phyloP scores from a whole-genome alignment of 2,888 invertebrate genomes.

The Synanthedon tipuliformis region DNA sequence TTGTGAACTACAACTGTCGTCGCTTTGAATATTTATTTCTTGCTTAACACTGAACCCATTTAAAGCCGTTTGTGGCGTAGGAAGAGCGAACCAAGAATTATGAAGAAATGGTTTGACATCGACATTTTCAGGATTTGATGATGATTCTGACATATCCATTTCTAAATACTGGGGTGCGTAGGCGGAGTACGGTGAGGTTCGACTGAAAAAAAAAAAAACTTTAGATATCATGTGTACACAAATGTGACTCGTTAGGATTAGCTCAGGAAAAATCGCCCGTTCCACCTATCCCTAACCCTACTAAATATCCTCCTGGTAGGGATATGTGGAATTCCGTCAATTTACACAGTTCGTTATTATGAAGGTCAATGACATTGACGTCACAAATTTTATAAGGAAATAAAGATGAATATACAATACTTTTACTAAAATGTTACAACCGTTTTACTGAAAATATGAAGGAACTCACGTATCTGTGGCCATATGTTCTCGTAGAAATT shows the following conservation, averaged over 20 bases:
- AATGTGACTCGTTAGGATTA: neutral
- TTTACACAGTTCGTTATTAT: too few species aligned
- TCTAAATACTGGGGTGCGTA: conserved; percentile 27
- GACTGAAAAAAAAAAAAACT: conserved; percentile 14
- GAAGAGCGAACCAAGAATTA: conserved; percentile 20
- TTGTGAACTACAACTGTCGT: conserved; percentile 27
- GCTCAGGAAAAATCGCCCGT: neutral
- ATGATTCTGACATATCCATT: conserved; percentile 14
- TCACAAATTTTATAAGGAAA: too few species aligned
- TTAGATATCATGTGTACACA: neutral
- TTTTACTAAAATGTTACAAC: neutral
- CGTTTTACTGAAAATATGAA: neutral
- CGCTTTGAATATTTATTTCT: conserved; percentile 13
- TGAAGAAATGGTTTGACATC: conserved; percentile 24
- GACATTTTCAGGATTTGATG: conserved; percentile 4
- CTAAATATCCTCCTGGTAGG: too few species aligned
- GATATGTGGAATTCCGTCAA: too few species aligned
- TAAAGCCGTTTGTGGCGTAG: conserved; percentile 3
- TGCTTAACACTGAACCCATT: conserved; percentile 7
- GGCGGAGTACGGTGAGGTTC: conserved; percentile 26
- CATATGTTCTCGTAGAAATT: conserved; percentile 59
- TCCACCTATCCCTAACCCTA: too few species aligned
- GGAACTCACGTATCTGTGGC: conserved; percentile 52
- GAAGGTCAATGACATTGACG: too few species aligned
- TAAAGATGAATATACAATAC: neutral